Evolutionary conservation across 2,888 invertebrate species (phyloP), one percentile per base, ranked within the genome.

Genomic region (Leptarthrus brevirostris): DNA sequence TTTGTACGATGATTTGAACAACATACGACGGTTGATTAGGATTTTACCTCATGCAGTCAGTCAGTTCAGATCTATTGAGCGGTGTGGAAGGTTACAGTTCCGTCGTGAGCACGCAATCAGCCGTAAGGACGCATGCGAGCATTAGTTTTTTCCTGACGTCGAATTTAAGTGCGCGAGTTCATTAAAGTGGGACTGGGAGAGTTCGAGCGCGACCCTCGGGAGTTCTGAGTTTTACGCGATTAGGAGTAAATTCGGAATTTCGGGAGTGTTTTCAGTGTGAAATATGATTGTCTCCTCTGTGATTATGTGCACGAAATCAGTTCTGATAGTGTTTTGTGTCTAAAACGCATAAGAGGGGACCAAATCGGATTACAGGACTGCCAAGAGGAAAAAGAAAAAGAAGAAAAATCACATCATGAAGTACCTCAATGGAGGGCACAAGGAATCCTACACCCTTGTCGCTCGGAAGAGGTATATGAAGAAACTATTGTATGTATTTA

Each of bases 391-490:
- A 14, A n/a, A 14, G 12, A n/a, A 14, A 5, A 12, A 26, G 14
- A 26, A 64, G 14, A 12, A 26, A 12, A 26, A 64, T 6, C 20
- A n/a, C 64, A 64, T 18, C 34, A 84, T 85, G 85, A 85, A 85
- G 80, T 85, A 85, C 79, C 77, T 84, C 52, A 81, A 78, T 75
- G 79, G 78, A 71, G 80, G 80, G 52, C 84, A 84, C 74, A 83
- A 83, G 79, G 85, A 85, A 78, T 84, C 85, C 74, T 85, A 85
- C 78, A 83, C 84, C 75, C 77, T 85, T 76, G 83, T 85, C 56
- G 84, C 84, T 69, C 84, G 85, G 77, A 85, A 84, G 78, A 82
- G 84, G 76, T 84, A 84, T 78, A 83, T 84, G 82, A 85, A 84
- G 77, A 84, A 84, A 79, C 78, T 84, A 78, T 80, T 84, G 85